Base-by-base conservation (phyloP, 2,113 vertebrate genomes). In the Rhinoderma darwinii region DNA sequence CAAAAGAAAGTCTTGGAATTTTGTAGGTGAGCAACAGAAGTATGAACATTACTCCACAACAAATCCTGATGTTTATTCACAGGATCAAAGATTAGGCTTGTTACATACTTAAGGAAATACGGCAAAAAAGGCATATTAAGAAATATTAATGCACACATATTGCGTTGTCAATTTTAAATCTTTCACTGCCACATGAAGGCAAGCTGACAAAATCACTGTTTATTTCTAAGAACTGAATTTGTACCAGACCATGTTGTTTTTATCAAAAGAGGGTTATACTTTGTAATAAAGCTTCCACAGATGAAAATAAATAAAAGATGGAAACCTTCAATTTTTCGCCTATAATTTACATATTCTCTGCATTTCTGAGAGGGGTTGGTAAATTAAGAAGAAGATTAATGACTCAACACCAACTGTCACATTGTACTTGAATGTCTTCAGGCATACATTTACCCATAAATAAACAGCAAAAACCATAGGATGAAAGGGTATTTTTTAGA, bases 401-500 rank as follows among this genome's bases (percentile, higher is more conserved):
- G 4, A 25, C 17, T 82, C 44, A 82, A 47, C 47, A 44, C 37
- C 20, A n/a, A 4, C 18, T 14, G 17, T 44, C 39, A 41, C 37
- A 35, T 39, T 41, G 18, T 39, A 74, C 22, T 76, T 54, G 51
- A 22, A 76, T 43, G 17, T 44, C 27, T 73, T 73, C 17, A 56
- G 9, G n/a, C 5, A 18, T 39, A 68, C 51, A 68, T 70, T 84
- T 51, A 39, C 39, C 32, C 22, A 15, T 73, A 84, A 72, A 72
- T 54, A 73, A 51, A 84, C 30, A 72, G 43, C 44, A 84, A 73
- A 73, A 83, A 72, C 3, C 50, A 37, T 25, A 80, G 39, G 18
- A 17, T 44, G 41, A 75, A 30, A 47, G 12, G n/a, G 56, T 25
- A 0, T 41, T 73, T 74, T 17, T 56, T 11, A 84, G 35, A 56